A percentile compares a stretch with the other conserved stretches of the same genome.
Evolutionary conservation across 2,797 vertebrate genomes (phyloP).

Genomic region (Neomorphus geoffroyi): DNA sequence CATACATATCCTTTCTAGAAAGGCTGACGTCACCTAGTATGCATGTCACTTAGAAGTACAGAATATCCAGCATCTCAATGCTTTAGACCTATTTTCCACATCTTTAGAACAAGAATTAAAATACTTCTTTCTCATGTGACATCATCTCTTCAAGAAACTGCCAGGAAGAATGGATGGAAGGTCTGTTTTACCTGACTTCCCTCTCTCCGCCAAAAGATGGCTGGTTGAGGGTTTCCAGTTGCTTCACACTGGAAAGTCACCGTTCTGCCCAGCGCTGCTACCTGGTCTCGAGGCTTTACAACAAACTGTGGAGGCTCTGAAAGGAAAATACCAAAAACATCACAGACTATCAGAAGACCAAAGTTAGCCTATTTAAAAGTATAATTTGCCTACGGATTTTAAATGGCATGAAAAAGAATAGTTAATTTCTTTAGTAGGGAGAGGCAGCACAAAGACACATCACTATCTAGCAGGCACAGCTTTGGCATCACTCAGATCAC

Average conservation of each 20-base stretch:
- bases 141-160: neutral
- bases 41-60: neutral
- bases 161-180: neutral
- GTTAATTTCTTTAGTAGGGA: neutral
- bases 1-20: neutral
- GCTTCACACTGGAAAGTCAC: constrained; percentile 98
- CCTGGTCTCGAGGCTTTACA: constrained; percentile 94
- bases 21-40: neutral
- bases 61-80: neutral
- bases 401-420: neutral
- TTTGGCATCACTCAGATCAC: neutral
- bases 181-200: constrained; percentile 92
- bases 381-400: neutral
- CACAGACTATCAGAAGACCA: neutral
- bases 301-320: constrained; percentile 95
- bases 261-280: constrained; percentile 92
- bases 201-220: constrained; percentile 98
- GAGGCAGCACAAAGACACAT: neutral
- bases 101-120: neutral
- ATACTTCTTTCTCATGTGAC: neutral
- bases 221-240: constrained; percentile 96
- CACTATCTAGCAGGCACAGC: neutral
- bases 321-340: constrained; percentile 1
- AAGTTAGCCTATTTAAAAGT: neutral
- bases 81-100: neutral